Percentiles rank a stretch among this genome's conserved stretches.
phyloP scores from a whole-genome alignment of 2,797 vertebrate species.

The Leucoraja ocellata region DNA sequence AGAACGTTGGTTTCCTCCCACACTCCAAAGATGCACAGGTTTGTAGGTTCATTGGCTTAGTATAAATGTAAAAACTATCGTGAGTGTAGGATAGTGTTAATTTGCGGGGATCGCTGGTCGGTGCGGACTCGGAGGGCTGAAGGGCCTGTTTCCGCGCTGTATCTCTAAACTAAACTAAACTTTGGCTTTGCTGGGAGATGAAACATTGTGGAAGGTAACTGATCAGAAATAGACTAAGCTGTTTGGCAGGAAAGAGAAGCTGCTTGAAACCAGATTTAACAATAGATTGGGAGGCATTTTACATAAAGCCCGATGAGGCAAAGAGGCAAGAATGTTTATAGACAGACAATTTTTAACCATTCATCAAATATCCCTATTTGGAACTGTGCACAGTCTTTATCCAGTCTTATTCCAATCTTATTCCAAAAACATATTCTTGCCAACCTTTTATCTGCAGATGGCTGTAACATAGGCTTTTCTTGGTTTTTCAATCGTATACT shows the following conservation, averaged over 20 bases:
- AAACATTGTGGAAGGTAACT: neutral
- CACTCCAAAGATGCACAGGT: too few relatives aligned
- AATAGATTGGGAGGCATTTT: neutral
- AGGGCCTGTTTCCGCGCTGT: too few relatives aligned
- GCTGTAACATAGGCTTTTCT: neutral
- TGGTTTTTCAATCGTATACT: neutral
- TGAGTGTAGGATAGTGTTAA: too few relatives aligned
- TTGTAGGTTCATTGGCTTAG: too few relatives aligned
- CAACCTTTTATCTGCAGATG: neutral
- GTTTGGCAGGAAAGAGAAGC: neutral
- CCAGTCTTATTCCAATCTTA: neutral
- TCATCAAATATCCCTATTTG: neutral
- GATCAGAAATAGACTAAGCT: neutral
- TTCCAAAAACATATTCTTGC: neutral
- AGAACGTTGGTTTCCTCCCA: too few relatives aligned
- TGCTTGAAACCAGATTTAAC: slow-evolving; percentile 5
- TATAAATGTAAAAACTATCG: too few relatives aligned
- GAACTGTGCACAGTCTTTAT: neutral
- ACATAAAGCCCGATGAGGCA: neutral
- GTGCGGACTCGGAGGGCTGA: too few relatives aligned
- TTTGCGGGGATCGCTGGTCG: too few relatives aligned
- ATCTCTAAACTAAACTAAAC: too few relatives aligned
- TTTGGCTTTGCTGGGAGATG: neutral
- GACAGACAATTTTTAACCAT: too few relatives aligned
- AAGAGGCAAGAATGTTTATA: neutral